These are phyloP conservation scores for Drosophila histrio DNA, from an alignment of 2,888 invertebrate genomes.

Conservation along the genomic window DNA sequence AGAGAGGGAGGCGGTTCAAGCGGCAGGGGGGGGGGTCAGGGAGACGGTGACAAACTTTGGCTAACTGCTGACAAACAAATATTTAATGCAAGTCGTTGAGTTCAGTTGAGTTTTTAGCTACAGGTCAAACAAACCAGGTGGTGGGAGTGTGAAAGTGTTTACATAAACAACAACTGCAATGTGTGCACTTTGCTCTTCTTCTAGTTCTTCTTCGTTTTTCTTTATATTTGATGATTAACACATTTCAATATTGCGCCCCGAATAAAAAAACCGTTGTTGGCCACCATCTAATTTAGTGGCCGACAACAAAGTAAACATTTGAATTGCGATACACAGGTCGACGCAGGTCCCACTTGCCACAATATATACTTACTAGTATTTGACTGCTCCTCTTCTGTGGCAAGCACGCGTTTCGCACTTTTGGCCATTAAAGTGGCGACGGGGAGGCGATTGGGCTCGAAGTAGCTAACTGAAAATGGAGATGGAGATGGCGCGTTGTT, in stretches of 20 bases:
- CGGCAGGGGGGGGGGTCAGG: background rate
- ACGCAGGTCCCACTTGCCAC: constrained; percentile 2
- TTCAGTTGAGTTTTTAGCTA: constrained; percentile 20
- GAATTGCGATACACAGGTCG: constrained; percentile 19
- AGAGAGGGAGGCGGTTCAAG: too few relatives aligned
- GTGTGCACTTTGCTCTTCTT: background rate
- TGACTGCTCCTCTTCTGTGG: too few relatives aligned
- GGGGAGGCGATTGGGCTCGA: background rate
- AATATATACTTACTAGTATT: background rate
- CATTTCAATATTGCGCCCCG: constrained; percentile 51
- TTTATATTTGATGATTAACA: constrained; percentile 63
- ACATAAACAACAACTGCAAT: constrained; percentile 35
- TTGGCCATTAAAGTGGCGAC: constrained; percentile 33
- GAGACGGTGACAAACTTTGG: constrained; percentile 33
- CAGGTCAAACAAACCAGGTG: background rate
- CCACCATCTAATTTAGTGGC: constrained; percentile 61
- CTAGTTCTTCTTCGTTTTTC: constrained; percentile 7
- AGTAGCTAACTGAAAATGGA: background rate
- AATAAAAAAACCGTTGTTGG: constrained; percentile 14
- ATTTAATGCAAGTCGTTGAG: constrained; percentile 63
- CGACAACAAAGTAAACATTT: constrained; percentile 66
- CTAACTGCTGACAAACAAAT: constrained; percentile 71
- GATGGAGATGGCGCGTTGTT: constrained; percentile 32
- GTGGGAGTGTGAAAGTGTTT: constrained; percentile 19
- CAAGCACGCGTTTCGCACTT: constrained; percentile 53